Evolutionary conservation across 2,888 invertebrate genomes (phyloP), one percentile per base, ranked within the genome.

Genomic region (Papilio elwesi): DNA sequence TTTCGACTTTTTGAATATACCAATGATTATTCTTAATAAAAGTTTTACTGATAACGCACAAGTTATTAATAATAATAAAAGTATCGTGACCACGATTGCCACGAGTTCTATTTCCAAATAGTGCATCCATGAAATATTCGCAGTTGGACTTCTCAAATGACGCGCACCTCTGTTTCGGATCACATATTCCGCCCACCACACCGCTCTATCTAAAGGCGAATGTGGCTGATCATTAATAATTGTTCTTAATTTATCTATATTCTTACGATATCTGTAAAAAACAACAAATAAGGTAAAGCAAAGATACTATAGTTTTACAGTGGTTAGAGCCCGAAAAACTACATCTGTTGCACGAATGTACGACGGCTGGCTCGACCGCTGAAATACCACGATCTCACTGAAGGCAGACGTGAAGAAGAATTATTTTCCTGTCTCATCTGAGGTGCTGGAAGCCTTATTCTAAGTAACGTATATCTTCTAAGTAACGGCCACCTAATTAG

Each of bases 131-230:
- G 76, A 57, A 66, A 86, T 80, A 74, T 81, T 79, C 8, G 83
- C 83, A 6, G 79, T 79, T 0, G 82, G 80, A 0, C 81, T 48
- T 7, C 79, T 80, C 9, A 84, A 75, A 69, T 84, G 81, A 78
- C 8, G 83, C 0, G 87, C 88, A 11, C 87, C 88, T 48, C 83
- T 81, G 72, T 89, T 86, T 10, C 89, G 77, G n/a, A 90, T 73
- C 5, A 89, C 86, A 75, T 90, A 85, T 74, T 91, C 91, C 10
- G 86, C 89, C 92, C 92, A 93, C 92, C 93, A 93, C 3, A 94
- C 80, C 0, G 90, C 90, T 12, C 88, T 87, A 4, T 92, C 86
- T 47, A 92, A 59, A 0, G 90, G 82, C 0, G 76, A 71, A 76
- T 86, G 82, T 0, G 91, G 90, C 72, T 89, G 85, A 70, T 94